These are phyloP conservation scores for Psittacula echo DNA, from an alignment of 2,797 vertebrate species.

Conservation along the genomic window DNA sequence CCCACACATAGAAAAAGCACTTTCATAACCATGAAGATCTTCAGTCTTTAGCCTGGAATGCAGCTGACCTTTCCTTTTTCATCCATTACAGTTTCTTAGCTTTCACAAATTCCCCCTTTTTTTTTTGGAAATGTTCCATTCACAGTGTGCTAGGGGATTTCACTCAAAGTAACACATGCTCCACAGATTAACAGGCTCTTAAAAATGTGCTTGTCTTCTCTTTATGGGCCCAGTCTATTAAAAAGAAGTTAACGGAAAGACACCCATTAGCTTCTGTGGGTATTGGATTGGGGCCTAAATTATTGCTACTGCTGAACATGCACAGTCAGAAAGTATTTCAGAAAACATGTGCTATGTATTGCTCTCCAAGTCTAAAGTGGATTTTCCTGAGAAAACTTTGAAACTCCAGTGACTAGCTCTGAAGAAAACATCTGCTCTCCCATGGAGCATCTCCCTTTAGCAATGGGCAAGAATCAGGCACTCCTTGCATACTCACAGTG, in stretches of 20 bases:
- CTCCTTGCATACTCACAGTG: constrained; percentile 79
- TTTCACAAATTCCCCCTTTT: not conserved
- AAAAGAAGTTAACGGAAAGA: constrained; percentile 51
- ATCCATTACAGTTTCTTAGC: not conserved
- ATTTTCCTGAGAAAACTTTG: constrained; percentile 20
- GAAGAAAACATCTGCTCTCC: constrained; percentile 24
- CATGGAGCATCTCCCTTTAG: not conserved
- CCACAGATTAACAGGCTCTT: constrained; percentile 61
- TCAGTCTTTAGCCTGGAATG: constrained; percentile 1
- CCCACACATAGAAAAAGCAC: not conserved
- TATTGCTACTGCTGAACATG: constrained; percentile 35
- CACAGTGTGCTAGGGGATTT: constrained; percentile 25
- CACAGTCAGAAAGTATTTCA: constrained; percentile 34
- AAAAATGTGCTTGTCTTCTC: constrained; percentile 56
- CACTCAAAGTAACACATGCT: constrained; percentile 58
- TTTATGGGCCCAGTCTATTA: constrained; percentile 54
- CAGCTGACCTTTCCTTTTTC: constrained; percentile 33
- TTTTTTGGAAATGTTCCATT: constrained; percentile 27
- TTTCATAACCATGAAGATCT: not conserved
- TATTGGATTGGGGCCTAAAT: constrained; percentile 62
- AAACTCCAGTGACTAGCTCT: not conserved
- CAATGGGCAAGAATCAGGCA: constrained; percentile 73
- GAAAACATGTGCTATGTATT: constrained; percentile 4
- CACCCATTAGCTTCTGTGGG: constrained; percentile 61
- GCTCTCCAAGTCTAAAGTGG: not conserved